Conservation (phyloP, 2,888 invertebrate species). For the Ophonus ardosiacus region DNA sequence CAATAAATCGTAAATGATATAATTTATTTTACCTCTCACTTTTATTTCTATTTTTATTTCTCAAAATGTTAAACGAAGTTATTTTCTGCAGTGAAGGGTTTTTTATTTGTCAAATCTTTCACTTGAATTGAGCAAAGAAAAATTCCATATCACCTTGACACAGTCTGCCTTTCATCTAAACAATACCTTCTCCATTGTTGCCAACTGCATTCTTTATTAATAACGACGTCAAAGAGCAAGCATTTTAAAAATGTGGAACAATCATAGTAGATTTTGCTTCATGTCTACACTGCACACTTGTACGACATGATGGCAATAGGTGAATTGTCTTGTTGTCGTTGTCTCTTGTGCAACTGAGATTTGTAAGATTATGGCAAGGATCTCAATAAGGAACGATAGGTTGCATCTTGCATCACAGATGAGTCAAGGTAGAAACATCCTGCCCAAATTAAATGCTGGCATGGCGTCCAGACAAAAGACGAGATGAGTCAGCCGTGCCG, state of each 20-base stretch:
- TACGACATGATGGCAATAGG: slow-evolving; percentile 2
- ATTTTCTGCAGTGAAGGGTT: no score
- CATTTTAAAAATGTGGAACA: slow-evolving; percentile 35
- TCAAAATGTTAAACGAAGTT: no score
- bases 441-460: not conserved
- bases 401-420: slow-evolving; percentile 36
- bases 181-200: slow-evolving; percentile 53
- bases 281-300: slow-evolving; percentile 18
- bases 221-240: slow-evolving; percentile 41
- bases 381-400: slow-evolving; percentile 2
- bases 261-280: slow-evolving; percentile 13
- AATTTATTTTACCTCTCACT: no score
- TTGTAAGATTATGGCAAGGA: slow-evolving; percentile 4
- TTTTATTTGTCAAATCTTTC: not conserved
- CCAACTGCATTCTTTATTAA: slow-evolving; percentile 53
- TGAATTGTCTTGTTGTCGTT: slow-evolving; percentile 18
- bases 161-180: slow-evolving; percentile 52
- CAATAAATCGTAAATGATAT: no score
- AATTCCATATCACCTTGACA: slow-evolving; percentile 51
- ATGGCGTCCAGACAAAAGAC: not conserved
- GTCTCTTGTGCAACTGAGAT: slow-evolving; percentile 28
- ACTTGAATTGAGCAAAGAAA: slow-evolving; percentile 20
- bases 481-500: no score
- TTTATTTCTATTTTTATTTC: no score
- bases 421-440: slow-evolving; percentile 31